Evolutionary conservation across 2,797 vertebrate genomes (phyloP).

Genomic region (Apodemus agrarius): DNA sequence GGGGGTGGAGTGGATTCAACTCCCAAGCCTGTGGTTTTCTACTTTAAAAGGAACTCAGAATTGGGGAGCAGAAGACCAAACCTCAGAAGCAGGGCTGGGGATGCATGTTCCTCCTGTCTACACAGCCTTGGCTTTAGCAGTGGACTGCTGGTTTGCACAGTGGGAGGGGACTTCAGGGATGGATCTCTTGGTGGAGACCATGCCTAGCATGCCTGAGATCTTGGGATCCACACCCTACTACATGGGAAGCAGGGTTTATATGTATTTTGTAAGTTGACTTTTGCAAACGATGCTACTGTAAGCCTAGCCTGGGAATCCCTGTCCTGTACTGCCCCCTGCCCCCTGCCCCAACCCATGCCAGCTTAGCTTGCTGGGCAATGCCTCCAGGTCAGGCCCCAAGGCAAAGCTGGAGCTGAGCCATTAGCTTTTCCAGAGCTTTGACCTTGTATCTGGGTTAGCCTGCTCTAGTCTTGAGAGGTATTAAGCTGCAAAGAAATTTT

Average conservation of each 20-base stretch:
- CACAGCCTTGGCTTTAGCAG: neutral
- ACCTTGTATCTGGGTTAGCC: neutral
- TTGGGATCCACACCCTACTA: neutral
- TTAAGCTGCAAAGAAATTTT: neutral
- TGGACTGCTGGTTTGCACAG: neutral
- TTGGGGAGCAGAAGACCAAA: neutral
- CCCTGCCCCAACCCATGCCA: accelerated
- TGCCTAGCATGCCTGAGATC: neutral
- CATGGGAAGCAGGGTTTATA: neutral
- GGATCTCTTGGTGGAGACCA: neutral
- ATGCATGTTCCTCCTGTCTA: accelerated
- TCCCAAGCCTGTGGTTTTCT: neutral
- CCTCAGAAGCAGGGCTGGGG: neutral
- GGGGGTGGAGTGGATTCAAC: neutral
- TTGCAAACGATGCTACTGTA: neutral
- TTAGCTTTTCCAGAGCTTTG: accelerated
- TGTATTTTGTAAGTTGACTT: neutral
- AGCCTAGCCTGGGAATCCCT: neutral
- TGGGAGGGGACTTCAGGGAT: neutral
- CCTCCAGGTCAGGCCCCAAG: neutral
- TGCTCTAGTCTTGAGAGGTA: neutral
- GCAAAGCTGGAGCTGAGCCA: neutral
- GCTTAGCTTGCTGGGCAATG: too few species aligned
- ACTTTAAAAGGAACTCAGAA: neutral
- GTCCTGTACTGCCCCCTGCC: neutral